Percentiles rank a stretch among this genome's conserved stretches.
Evolutionary conservation across 2,113 vertebrate genomes (phyloP).

Genomic region (Thymallus thymallus): DNA sequence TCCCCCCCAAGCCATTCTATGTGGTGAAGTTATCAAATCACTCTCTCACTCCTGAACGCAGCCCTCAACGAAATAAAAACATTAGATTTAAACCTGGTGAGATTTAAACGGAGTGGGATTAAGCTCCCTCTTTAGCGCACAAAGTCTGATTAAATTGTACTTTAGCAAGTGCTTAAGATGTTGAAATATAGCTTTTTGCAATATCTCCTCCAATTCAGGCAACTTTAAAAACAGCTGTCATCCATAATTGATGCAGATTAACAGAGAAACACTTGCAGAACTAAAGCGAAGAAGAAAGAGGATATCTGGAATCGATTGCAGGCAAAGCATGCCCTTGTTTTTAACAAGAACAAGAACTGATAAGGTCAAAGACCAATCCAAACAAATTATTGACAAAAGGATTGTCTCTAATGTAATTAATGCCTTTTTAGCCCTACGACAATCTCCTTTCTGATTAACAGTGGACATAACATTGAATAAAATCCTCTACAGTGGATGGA

Average conservation of each 20-base stretch:
- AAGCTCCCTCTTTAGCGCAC: constrained; percentile 40
- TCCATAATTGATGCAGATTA: background rate
- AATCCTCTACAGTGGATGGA: constrained; percentile 18
- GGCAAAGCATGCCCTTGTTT: background rate
- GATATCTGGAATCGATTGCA: background rate
- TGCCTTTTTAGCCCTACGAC: constrained; percentile 15
- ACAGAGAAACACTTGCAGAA: background rate
- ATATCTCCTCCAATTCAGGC: background rate
- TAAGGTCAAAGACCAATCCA: too few relatives aligned
- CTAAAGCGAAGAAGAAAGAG: background rate
- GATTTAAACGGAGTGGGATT: constrained; percentile 52
- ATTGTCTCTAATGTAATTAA: too few relatives aligned
- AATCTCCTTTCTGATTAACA: constrained; percentile 27
- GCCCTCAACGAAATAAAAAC: constrained; percentile 37
- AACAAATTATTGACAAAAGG: too few relatives aligned
- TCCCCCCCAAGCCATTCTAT: constrained; percentile 38
- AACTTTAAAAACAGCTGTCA: background rate
- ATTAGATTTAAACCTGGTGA: constrained; percentile 60
- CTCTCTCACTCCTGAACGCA: constrained; percentile 26
- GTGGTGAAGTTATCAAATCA: constrained; percentile 43
- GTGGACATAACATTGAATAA: constrained; percentile 52
- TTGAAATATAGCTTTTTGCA: background rate
- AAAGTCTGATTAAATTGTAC: constrained; percentile 29
- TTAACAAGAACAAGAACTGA: background rate
- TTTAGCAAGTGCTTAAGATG: constrained; percentile 33